Percentiles rank a stretch among this genome's conserved stretches.
Conservation (phyloP, 1,140 invertebrate genomes). For the Eriosoma lanigerum region DNA sequence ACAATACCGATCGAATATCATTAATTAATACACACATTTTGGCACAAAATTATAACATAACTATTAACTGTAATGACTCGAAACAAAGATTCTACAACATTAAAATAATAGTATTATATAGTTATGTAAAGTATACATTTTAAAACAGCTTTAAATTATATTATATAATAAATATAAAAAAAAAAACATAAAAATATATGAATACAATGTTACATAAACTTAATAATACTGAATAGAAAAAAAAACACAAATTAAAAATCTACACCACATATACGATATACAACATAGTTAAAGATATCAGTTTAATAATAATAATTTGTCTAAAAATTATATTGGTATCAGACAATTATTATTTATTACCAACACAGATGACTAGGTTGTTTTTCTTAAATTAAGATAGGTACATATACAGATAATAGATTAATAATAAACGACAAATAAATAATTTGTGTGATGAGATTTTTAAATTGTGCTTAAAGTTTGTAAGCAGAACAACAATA, state of each 20-base stretch:
- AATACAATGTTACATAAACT: constrained; percentile 26
- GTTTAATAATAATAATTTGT: constrained; percentile 14
- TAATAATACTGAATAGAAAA: constrained; percentile 45
- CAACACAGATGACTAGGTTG: constrained; percentile 16
- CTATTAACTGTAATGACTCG: constrained; percentile 18
- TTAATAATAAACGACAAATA: neutral
- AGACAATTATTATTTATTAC: too few relatives aligned
- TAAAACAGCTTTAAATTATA: constrained; percentile 14
- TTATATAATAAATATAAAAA: neutral
- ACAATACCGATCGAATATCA: constrained; percentile 8
- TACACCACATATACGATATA: neutral
- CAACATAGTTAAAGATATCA: constrained; percentile 7
- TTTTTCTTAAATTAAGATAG: constrained; percentile 13
- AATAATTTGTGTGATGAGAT: neutral
- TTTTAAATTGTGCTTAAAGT: constrained; percentile 3
- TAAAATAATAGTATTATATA: constrained; percentile 13
- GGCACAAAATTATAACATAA: constrained; percentile 49
- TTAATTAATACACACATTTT: constrained; percentile 42
- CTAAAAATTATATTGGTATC: neutral
- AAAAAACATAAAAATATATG: neutral
- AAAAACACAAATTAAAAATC: constrained; percentile 5
- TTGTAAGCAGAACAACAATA: constrained; percentile 33
- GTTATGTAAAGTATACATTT: constrained; percentile 6
- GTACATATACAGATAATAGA: too few relatives aligned
- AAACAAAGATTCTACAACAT: constrained; percentile 38